A percentile compares a stretch with the other conserved stretches of the same genome.
phyloP scores from a whole-genome alignment of 1,140 invertebrate species.

The Atopsyche davidsoni region DNA sequence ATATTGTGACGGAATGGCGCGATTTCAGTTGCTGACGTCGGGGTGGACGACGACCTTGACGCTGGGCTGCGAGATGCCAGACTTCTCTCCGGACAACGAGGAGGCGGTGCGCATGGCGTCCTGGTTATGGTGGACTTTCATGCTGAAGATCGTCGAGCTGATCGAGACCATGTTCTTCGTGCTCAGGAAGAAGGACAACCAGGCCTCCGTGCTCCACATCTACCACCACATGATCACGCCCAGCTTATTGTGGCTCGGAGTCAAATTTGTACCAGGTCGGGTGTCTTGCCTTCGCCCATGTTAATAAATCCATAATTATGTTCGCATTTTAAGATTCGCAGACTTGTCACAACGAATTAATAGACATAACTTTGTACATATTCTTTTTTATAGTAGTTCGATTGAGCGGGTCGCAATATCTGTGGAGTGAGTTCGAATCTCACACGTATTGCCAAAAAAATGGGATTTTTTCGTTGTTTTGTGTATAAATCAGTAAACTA shows the following conservation, averaged over 20 bases:
- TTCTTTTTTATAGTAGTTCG: too few relatives aligned
- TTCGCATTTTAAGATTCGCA: too few relatives aligned
- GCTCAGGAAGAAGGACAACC: slow-evolving; percentile 63
- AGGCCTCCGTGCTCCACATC: slow-evolving; percentile 65
- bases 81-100: slow-evolving; percentile 55
- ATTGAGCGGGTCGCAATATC: too few relatives aligned
- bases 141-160: slow-evolving; percentile 40
- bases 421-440: too few relatives aligned
- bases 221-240: slow-evolving; percentile 66
- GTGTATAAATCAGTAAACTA: too few relatives aligned
- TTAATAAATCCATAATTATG: too few relatives aligned
- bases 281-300: too few relatives aligned
- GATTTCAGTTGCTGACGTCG: slow-evolving; percentile 40
- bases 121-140: slow-evolving; percentile 44
- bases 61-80: slow-evolving; percentile 64
- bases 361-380: too few relatives aligned
- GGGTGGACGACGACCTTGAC: slow-evolving; percentile 54
- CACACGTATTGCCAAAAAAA: too few relatives aligned
- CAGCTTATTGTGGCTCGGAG: slow-evolving; percentile 61
- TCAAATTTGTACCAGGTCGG: slow-evolving; percentile 62
- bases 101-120: slow-evolving; percentile 57
- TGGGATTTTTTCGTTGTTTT: too few relatives aligned
- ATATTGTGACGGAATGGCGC: slow-evolving; percentile 1
- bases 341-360: too few relatives aligned
- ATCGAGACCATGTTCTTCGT: slow-evolving; percentile 56